Conservation (phyloP, 2,888 invertebrate species). For the Chalcis sispes region DNA sequence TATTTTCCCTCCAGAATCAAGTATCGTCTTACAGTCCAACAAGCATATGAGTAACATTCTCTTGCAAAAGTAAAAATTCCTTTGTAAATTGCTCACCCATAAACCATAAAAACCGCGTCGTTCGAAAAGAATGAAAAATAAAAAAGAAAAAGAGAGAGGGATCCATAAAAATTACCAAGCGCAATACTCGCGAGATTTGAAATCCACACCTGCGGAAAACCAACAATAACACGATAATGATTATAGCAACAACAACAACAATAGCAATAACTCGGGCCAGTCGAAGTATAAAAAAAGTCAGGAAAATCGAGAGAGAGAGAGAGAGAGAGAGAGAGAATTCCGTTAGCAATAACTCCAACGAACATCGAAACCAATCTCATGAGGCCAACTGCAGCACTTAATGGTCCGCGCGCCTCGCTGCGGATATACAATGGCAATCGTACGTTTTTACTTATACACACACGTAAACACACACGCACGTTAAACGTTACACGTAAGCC, state of each 20-base stretch:
- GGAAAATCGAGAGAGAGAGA: no score
- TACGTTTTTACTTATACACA: no score
- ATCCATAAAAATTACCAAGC: slow-evolving; percentile 14
- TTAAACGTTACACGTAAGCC: neutral
- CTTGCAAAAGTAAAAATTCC: slow-evolving; percentile 3
- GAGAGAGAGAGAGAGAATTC: no score
- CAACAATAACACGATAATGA: neutral
- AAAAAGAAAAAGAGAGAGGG: slow-evolving; percentile 11
- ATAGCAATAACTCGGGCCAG: neutral
- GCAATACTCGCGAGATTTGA: no score
- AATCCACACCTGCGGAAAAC: neutral
- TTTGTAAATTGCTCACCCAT: neutral
- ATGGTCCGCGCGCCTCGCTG: neutral
- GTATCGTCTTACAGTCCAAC: no score
- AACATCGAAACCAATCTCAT: slow-evolving; percentile 1
- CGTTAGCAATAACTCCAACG: neutral
- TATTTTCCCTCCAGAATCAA: no score
- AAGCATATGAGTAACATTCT: no score
- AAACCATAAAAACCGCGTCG: neutral
- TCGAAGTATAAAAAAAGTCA: no score
- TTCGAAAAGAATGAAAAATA: neutral
- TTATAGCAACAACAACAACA: neutral
- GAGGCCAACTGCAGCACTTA: neutral
- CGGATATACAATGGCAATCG: neutral
- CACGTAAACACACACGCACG: neutral